Evolutionary conservation across 2,113 vertebrate species (phyloP), one percentile per base, ranked within the genome.

Genomic region (Xiphorhynchus elegans): DNA sequence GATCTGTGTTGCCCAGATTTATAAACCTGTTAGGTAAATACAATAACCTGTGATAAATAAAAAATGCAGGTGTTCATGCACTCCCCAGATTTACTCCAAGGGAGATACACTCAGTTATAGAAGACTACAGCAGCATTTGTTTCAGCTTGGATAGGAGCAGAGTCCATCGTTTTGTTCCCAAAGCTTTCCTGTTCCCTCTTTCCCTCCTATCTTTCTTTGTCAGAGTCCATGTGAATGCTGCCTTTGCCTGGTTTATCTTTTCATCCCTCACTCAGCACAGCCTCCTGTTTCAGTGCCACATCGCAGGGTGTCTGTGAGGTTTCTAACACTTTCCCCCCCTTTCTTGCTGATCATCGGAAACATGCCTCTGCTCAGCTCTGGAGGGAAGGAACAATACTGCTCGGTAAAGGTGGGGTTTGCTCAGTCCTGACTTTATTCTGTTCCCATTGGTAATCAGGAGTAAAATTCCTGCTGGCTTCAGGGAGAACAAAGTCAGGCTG

Each of bases 1-100:
- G 25, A 33, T 44, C 17, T 5, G 0, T 25, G 23, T 0, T 1
- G 39, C 33, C 12, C 35, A 60, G 44, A 10, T 11, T 11, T 29
- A 5, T 0, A 24, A 35, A 46, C 15, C 55, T 52, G 9, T 16
- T 15, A 44, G 26, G 13, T 11, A 23, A 82, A 40, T 25, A 47
- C 11, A 10, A 25, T 17, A 10, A 14, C 31, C 24, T 31, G 4
- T 14, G 17, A 40, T 6, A 56, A 87, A 37, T 24, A 37, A 50
- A 56, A 44, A 82, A 60, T 8, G 6, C 28, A 44, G 23, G 7
- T 11, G 23, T 31, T 52, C 25, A 19, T 3, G 0, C 37, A 23
- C 40, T 80, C 13, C n/a, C 19, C 31, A 58, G 29, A 23, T 35
- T 17, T 68, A 4, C 21, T 44, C 8, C 14, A 2, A 1, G 25